Conservation (phyloP, 2,113 vertebrate species). For the Nycticorax nycticorax region DNA sequence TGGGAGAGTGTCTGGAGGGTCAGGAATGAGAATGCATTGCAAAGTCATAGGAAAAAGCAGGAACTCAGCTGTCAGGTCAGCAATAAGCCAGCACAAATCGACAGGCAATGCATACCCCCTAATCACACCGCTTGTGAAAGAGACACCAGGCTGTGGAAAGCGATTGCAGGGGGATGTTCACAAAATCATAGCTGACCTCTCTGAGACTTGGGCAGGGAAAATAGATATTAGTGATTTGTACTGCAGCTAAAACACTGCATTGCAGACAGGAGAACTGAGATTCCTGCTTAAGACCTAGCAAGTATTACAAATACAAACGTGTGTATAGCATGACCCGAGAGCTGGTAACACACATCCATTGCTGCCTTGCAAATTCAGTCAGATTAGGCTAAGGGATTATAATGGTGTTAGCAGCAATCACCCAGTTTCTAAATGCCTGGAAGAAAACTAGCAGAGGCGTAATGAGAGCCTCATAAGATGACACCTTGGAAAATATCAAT, state of each 20-base stretch:
- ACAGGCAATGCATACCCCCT: neutral
- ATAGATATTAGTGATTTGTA: neutral
- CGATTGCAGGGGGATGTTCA: neutral
- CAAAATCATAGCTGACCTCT: conserved; percentile 34
- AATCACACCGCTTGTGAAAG: neutral
- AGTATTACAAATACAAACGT: neutral
- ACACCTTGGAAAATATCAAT: neutral
- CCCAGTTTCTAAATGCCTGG: neutral
- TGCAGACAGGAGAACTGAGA: conserved; percentile 14
- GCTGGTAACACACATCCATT: neutral
- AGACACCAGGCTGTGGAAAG: neutral
- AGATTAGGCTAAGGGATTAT: neutral
- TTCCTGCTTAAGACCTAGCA: neutral
- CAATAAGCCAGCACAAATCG: neutral
- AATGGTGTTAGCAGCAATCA: neutral
- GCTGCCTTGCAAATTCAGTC: neutral
- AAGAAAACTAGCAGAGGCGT: neutral
- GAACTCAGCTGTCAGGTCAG: neutral
- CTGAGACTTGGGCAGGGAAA: neutral
- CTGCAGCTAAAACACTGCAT: conserved; percentile 56
- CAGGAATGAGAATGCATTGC: neutral
- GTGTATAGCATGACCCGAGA: neutral
- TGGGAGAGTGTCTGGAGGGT: neutral
- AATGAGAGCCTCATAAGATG: neutral
- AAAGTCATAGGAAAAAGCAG: neutral